These are phyloP conservation scores for Cyanoliseus patagonus DNA, from an alignment of 2,113 vertebrate species.

Conservation along the genomic window DNA sequence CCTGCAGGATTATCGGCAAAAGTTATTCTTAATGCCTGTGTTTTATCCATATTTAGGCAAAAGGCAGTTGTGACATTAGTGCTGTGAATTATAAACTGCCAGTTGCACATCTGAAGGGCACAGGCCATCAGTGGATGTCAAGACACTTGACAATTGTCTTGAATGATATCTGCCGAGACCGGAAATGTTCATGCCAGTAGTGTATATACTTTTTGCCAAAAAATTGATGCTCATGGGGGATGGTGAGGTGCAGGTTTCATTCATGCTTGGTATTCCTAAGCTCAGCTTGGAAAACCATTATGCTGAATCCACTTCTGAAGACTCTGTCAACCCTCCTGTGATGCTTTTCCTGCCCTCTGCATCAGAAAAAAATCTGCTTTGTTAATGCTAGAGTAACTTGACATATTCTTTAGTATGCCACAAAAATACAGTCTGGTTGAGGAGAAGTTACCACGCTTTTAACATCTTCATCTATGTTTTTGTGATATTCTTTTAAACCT, in stretches of 20 bases:
- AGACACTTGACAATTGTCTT: background rate
- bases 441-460: background rate
- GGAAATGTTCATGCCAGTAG: background rate
- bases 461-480: background rate
- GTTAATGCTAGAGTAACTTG: background rate
- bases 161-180: background rate
- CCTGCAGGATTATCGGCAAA: background rate
- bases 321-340: background rate
- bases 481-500: background rate
- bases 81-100: background rate
- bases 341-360: background rate
- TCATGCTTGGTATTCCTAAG: background rate
- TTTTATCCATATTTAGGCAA: background rate
- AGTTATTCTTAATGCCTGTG: background rate
- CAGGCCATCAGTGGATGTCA: background rate
- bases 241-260: background rate
- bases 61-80: background rate
- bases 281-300: background rate
- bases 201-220: background rate
- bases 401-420: background rate
- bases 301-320: background rate
- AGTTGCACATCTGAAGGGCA: background rate
- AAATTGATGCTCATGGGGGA: accelerated
- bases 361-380: background rate
- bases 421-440: background rate